A percentile compares a stretch with the other conserved stretches of the same genome.
Conservation (phyloP, 2,888 invertebrate genomes). For the Caenorhabditis auriculariae region DNA sequence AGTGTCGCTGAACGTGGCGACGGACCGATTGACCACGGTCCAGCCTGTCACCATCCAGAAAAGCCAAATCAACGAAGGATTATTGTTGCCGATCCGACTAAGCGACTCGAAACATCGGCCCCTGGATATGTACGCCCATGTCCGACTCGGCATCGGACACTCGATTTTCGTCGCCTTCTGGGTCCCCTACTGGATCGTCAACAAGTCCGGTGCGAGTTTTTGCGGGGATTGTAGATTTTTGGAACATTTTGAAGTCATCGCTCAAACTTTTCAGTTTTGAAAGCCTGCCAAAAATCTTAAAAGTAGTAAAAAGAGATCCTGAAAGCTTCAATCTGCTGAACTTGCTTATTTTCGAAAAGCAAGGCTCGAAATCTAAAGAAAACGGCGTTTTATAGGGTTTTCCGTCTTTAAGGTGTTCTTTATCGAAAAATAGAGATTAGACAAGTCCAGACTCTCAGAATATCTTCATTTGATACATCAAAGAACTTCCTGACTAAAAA, state of each 20-base stretch:
- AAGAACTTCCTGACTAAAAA: neutral
- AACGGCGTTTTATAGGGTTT: too few relatives aligned
- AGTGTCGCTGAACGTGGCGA: slow-evolving; percentile 64
- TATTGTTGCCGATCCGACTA: slow-evolving; percentile 29
- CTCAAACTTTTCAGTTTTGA: neutral
- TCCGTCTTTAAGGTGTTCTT: too few relatives aligned
- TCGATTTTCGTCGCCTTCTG: slow-evolving; percentile 74
- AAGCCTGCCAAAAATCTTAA: too few relatives aligned
- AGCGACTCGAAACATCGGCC: slow-evolving; percentile 32
- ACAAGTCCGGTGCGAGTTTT: slow-evolving; percentile 76
- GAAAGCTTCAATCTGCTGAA: too few relatives aligned
- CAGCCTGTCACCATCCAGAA: slow-evolving; percentile 70
- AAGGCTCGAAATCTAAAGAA: too few relatives aligned
- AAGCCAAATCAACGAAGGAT: slow-evolving; percentile 19
- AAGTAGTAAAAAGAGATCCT: too few relatives aligned
- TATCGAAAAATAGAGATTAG: too few relatives aligned
- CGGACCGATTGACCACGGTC: slow-evolving; percentile 82
- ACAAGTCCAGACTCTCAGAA: too few relatives aligned
- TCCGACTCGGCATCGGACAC: slow-evolving; percentile 60
- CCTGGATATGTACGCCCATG: slow-evolving; percentile 49
- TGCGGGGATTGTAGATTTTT: neutral
- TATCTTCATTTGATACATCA: neutral
- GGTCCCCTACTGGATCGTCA: slow-evolving; percentile 91
- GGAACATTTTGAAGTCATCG: neutral
- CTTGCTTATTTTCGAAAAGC: too few relatives aligned